phyloP scores from a whole-genome alignment of 2,888 invertebrate species.

The Erannis defoliaria region DNA sequence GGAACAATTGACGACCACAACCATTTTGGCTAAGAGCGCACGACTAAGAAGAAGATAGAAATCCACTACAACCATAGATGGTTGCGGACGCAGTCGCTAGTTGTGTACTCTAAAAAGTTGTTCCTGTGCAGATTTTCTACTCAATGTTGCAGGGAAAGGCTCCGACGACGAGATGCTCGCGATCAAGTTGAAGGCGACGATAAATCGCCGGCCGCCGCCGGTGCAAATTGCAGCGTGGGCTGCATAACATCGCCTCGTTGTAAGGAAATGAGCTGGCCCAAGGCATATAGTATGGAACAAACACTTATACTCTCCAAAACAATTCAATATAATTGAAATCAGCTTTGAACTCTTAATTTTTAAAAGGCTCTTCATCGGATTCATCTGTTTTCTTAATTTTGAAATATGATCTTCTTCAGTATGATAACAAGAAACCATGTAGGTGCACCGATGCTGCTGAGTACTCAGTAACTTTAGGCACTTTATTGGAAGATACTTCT shows the following conservation, averaged over 20 bases:
- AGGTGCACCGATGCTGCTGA: no score
- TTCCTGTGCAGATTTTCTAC: background rate
- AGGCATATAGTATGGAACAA: constrained; percentile 5
- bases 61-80: background rate
- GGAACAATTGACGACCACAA: no score
- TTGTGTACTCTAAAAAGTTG: background rate
- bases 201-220: constrained; percentile 60
- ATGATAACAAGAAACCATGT: no score
- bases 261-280: constrained; percentile 23
- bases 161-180: constrained; percentile 29
- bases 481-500: no score
- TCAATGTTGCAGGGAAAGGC: constrained; percentile 23
- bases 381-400: no score
- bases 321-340: background rate
- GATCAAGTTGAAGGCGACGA: constrained; percentile 66
- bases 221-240: constrained; percentile 60
- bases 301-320: background rate
- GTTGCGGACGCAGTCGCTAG: background rate
- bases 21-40: no score
- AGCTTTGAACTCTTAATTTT: background rate
- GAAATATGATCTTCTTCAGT: no score
- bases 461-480: no score
- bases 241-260: constrained; percentile 33
- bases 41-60: background rate
- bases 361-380: no score